Evolutionary conservation across 2,113 vertebrate genomes (phyloP).

Genomic region (Galbula dea): DNA sequence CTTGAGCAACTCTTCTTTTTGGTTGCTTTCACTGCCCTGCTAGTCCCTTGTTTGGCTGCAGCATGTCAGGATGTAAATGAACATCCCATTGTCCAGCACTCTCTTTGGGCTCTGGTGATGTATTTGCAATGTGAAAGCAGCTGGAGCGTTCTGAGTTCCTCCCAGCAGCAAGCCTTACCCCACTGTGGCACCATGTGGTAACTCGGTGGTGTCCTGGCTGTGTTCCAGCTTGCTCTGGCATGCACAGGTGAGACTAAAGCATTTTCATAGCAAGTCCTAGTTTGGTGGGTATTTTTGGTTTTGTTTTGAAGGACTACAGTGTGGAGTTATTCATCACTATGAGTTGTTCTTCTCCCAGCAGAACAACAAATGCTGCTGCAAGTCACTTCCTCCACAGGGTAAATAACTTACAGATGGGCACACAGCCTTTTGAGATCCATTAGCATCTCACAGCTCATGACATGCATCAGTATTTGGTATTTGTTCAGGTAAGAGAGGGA

Average conservation of each 20-base stretch:
- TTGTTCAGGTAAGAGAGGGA: not conserved
- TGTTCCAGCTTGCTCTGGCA: not conserved
- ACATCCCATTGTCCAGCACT: not conserved
- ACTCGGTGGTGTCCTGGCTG: not conserved
- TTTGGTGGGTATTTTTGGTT: not conserved
- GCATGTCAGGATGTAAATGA: not conserved
- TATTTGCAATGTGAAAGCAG: not conserved
- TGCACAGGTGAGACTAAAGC: not conserved
- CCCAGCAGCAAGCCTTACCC: not conserved
- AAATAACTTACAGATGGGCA: not conserved
- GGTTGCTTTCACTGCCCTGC: not conserved
- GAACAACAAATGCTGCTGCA: not conserved
- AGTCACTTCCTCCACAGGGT: not conserved
- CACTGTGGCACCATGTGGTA: not conserved
- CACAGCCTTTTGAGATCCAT: not conserved
- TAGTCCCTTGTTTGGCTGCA: not conserved
- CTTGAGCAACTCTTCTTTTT: not conserved
- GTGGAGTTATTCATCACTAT: too few species aligned
- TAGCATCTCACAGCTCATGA: not conserved
- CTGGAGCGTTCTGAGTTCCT: not conserved
- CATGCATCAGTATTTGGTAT: not conserved
- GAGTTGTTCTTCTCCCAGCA: not conserved
- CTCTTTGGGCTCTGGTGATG: not conserved
- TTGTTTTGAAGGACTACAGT: not conserved
- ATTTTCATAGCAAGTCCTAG: not conserved